phyloP scores from a whole-genome alignment of 2,888 invertebrate genomes.

The Dasysyrphus tricinctus region DNA sequence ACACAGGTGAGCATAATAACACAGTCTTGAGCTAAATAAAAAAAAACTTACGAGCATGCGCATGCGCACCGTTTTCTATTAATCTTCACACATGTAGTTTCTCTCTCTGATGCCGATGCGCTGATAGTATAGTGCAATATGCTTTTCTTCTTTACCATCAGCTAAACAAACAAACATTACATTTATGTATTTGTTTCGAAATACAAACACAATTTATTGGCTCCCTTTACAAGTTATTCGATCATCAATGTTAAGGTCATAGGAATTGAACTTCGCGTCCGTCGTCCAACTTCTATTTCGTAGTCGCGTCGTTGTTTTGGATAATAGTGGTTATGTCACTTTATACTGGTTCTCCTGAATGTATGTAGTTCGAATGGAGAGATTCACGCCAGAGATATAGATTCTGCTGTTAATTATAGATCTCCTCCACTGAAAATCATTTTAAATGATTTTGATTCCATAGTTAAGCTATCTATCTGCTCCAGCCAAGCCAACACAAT shows the following conservation, averaged over 20 bases:
- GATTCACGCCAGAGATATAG: slow-evolving; percentile 23
- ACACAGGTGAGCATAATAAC: slow-evolving; percentile 84
- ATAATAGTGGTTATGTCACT: slow-evolving; percentile 52
- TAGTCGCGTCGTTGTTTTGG: not conserved
- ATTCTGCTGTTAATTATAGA: slow-evolving; percentile 61
- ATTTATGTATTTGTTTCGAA: not conserved
- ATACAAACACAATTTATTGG: slow-evolving; percentile 28
- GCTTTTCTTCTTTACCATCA: not conserved
- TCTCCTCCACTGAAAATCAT: slow-evolving; percentile 25
- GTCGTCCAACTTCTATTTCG: not conserved
- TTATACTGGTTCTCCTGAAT: not conserved
- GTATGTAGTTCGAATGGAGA: not conserved
- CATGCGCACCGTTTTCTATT: slow-evolving; percentile 40
- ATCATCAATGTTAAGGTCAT: slow-evolving; percentile 67
- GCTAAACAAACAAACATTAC: not conserved
- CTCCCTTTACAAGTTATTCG: slow-evolving; percentile 36
- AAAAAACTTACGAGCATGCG: slow-evolving; percentile 3
- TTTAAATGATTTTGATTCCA: slow-evolving; percentile 69
- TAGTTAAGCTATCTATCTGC: slow-evolving; percentile 56
- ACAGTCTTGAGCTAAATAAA: not conserved
- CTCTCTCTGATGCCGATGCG: not conserved
- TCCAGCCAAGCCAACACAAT: slow-evolving; percentile 25
- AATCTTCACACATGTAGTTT: slow-evolving; percentile 11
- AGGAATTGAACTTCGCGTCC: slow-evolving; percentile 56
- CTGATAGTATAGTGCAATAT: not conserved